Base-by-base conservation (phyloP, 1,140 invertebrate genomes). In the Zelostemma sp. region DNA sequence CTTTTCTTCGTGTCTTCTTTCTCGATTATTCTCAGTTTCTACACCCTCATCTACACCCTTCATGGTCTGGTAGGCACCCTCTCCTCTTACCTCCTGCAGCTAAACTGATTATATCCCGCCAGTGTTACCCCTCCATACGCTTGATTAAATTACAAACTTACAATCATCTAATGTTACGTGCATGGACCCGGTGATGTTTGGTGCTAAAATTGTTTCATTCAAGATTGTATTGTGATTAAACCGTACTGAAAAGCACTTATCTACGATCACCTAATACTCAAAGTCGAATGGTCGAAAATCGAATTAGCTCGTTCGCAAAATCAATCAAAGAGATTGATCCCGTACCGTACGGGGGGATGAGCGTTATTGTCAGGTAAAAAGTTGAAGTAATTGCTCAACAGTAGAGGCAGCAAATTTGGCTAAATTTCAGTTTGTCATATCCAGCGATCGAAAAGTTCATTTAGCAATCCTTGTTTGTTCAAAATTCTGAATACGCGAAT, bases 91-190 rank as follows among this genome's bases (percentile, higher is more conserved):
- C 77, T 72, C 72, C 72, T 58, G 76, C 63, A 68, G 74, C 73
- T 80, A 80, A 80, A 74, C 74, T 80, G 76, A 80, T 80, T 80
- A 80, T 70, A 74, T 67, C 43, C 33, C n/a, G n/a, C n/a, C 60
- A 33, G 60, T 62, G 73, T 72, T 71, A 72, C 71, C 77, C 72
- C 68, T 75, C 62, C 68, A 62, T 72, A 69, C 73, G 53, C 74
- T 72, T 78, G 76, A 80, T 78, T 64, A 72, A 77, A 80, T 80
- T 78, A 77, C 73, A 73, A 72, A 73, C 75, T 78, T 73, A 78
- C 76, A 80, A 80, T 80, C 76, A 77, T 77, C 73, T 78, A 77
- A 80, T 78, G 75, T 78, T 78, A 73, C 68, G 72, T 73, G 69
- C 66, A 74, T 25, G 60, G 19, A 65, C 58, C 56, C 45, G 40